Evolutionary conservation across 2,888 invertebrate genomes (phyloP).

Genomic region (Pteria penguin): DNA sequence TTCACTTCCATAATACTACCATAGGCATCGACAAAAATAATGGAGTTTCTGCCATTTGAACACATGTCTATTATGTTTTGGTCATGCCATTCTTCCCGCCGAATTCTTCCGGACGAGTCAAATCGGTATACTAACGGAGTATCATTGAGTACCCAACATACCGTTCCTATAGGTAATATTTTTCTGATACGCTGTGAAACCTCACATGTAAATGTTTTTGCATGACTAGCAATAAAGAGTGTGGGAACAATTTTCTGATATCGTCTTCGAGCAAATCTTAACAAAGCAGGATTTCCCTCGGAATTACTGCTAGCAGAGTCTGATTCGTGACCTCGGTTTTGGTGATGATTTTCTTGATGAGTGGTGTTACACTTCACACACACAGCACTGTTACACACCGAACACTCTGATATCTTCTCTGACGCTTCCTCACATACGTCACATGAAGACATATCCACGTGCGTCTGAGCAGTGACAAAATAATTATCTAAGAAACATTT

Average conservation of each 20-base stretch:
- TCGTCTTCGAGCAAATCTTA: neutral
- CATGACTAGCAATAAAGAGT: neutral
- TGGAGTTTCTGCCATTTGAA: neutral
- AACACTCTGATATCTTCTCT: too few relatives aligned
- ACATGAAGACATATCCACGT: too few relatives aligned
- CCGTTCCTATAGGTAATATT: neutral
- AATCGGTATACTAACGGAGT: neutral
- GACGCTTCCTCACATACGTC: too few relatives aligned
- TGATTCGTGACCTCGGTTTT: too few relatives aligned
- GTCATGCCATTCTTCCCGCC: neutral
- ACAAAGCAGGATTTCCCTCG: neutral
- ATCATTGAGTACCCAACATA: neutral
- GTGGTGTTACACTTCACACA: too few relatives aligned
- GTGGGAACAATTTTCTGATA: neutral
- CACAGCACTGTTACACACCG: too few relatives aligned
- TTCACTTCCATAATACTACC: neutral
- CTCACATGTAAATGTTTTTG: neutral
- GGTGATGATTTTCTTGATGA: too few relatives aligned
- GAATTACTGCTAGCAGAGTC: too few relatives aligned
- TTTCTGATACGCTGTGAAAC: neutral
- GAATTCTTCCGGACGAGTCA: neutral
- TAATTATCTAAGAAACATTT: too few relatives aligned
- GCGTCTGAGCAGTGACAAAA: too few relatives aligned
- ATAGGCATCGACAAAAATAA: neutral
- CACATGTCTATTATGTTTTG: neutral